phyloP scores from a whole-genome alignment of 2,888 invertebrate genomes.

The Chrysomela aeneicollis region DNA sequence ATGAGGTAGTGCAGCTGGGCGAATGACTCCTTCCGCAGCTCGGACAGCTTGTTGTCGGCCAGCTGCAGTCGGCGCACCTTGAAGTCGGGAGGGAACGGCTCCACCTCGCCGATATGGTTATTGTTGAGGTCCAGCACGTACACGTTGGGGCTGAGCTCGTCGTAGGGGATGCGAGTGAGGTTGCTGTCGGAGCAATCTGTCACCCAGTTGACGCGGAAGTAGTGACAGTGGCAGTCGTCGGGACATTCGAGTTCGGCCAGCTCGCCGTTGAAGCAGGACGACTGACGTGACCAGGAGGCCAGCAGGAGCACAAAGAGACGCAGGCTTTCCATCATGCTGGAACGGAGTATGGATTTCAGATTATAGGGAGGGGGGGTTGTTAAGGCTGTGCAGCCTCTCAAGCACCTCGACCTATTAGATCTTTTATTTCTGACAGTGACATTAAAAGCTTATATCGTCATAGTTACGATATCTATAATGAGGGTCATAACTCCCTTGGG shows the following conservation, averaged over 20 bases:
- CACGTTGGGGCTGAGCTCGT: slow-evolving; percentile 73
- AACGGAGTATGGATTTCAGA: slow-evolving; percentile 27
- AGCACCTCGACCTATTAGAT: no score
- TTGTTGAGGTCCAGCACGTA: slow-evolving; percentile 77
- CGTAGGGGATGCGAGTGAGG: slow-evolving; percentile 73
- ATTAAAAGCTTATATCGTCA: no score
- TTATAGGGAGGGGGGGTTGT: no score
- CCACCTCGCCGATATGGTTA: slow-evolving; percentile 69
- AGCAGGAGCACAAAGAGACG: slow-evolving; percentile 29
- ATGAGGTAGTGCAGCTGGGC: slow-evolving; percentile 72
- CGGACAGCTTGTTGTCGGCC: slow-evolving; percentile 71
- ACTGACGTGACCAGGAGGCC: slow-evolving; percentile 25
- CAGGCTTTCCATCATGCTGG: slow-evolving; percentile 37
- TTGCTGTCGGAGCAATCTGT: slow-evolving; percentile 80
- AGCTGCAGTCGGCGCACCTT: slow-evolving; percentile 75
- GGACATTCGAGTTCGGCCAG: slow-evolving; percentile 75
- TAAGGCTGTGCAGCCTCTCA: no score
- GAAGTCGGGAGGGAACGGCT: slow-evolving; percentile 72
- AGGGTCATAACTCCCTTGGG: no score
- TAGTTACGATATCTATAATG: no score
- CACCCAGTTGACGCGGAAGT: slow-evolving; percentile 79
- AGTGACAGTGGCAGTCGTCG: slow-evolving; percentile 78
- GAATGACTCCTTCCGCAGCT: slow-evolving; percentile 69
- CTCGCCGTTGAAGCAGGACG: slow-evolving; percentile 66
- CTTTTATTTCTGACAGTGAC: no score